Base-by-base conservation (phyloP, 2,888 invertebrate species). In the Tanaodytes sp. region DNA sequence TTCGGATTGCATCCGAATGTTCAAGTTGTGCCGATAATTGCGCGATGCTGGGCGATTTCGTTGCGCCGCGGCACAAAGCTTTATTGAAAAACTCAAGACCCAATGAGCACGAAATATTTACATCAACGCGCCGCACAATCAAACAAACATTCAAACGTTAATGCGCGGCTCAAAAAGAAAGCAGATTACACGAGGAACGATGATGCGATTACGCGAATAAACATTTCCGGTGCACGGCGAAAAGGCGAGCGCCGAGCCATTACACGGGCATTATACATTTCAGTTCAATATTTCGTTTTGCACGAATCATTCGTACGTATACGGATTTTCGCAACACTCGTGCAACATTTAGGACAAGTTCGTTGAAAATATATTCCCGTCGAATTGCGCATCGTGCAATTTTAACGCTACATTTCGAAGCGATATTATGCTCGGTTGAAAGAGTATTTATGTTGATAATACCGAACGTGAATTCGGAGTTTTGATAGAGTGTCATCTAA, bases 321-420 rank as follows among this genome's bases (percentile, higher is more conserved):
- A 30, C 46, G 51, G 58, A 57, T 61, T 67, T 67, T 27, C 49
- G 33, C 52, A 37, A 45, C 61, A 55, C 55, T 67, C 31, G 45
- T 61, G 61, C 51, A 61, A 55, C 55, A 62, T 61, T 59, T 61
- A 67, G 67, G 49, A 57, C 57, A 55, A 61, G 61, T 66, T 40
- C 45, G 55, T 49, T 48, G 49, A 19, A 55, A 61, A 55, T 55
- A 42, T 67, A 61, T 67, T 61, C 48, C 55, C 43, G 23, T 12
- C 11, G 52, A 15, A n/a, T 48, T 37, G 15, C 14, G 30, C 33
- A 48, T 54, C 19, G 43, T 48, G 42, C 42, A 52, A 48, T 59
- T 65, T 65, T 65, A 59, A 59, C 51, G 51, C 39, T 19, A 33
- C 11, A 59, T 59, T 59, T 59, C 36, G n/a, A 11, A 37, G 37